A percentile compares a stretch with the other conserved stretches of the same genome.
Evolutionary conservation across 2,888 invertebrate genomes (phyloP).

Genomic region (Catonia carolina): DNA sequence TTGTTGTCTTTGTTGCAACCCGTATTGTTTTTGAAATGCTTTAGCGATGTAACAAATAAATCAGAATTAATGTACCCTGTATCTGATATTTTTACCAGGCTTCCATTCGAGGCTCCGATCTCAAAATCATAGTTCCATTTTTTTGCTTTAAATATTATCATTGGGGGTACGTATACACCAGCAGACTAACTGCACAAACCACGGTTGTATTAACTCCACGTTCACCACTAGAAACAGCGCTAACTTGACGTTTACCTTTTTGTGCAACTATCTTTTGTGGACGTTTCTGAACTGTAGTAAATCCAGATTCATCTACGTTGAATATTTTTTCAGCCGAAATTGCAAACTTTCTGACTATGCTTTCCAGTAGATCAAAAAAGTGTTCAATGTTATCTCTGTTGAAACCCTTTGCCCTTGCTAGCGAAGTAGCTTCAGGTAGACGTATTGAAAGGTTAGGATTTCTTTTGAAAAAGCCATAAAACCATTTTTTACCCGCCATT

Average conservation of each 20-base stretch:
- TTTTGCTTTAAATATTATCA: constrained; percentile 7
- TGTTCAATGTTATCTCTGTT: too few relatives aligned
- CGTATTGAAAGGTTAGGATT: too few relatives aligned
- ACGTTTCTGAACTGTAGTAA: constrained; percentile 1
- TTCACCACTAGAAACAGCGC: constrained; percentile 6
- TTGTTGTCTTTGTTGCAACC: too few relatives aligned
- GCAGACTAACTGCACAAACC: neutral
- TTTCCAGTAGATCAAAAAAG: too few relatives aligned
- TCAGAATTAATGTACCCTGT: constrained; percentile 6
- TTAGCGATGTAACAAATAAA: too few relatives aligned
- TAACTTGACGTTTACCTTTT: neutral
- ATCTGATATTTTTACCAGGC: neutral
- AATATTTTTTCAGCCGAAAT: too few relatives aligned
- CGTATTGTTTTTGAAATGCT: too few relatives aligned
- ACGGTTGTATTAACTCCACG: constrained; percentile 1
- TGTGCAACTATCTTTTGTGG: neutral
- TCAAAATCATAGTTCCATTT: neutral
- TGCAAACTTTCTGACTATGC: too few relatives aligned
- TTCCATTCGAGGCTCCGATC: neutral
- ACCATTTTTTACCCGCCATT: too few relatives aligned
- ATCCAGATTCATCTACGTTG: neutral
- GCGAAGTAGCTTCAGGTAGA: too few relatives aligned
- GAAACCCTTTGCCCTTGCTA: too few relatives aligned
- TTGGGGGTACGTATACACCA: neutral
- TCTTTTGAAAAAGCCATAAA: too few relatives aligned